A percentile compares a stretch with the other conserved stretches of the same genome.
Conservation (phyloP, 2,113 vertebrate species). For the Megaceryle maxima region DNA sequence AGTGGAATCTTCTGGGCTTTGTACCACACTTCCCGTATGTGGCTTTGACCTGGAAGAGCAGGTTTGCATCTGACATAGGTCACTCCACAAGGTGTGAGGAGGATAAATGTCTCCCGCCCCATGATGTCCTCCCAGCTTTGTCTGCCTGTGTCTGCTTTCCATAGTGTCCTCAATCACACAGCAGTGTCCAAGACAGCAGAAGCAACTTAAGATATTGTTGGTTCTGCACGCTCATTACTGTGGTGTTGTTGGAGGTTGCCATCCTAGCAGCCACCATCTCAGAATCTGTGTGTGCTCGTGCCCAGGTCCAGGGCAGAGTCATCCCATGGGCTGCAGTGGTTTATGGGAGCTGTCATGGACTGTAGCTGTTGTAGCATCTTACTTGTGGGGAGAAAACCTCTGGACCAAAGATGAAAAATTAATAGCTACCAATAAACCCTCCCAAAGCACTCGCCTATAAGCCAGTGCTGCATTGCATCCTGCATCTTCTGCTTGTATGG, state of each 20-base stretch:
- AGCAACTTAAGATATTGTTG: background rate
- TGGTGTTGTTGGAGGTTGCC: background rate
- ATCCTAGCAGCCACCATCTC: rapidly evolving
- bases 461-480: no score
- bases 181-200: background rate
- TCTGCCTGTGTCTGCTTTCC: background rate
- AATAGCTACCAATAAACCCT: background rate
- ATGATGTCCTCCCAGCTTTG: background rate
- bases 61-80: background rate
- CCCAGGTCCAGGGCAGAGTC: background rate
- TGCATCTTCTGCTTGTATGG: rapidly evolving
- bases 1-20: background rate
- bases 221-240: background rate
- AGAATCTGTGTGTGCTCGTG: background rate
- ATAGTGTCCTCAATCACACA: rapidly evolving
- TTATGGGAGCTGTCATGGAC: background rate
- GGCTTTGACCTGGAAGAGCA: background rate
- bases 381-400: background rate
- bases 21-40: background rate
- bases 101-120: no score
- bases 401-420: background rate
- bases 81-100: background rate
- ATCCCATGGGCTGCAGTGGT: rapidly evolving
- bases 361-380: background rate
- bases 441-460: background rate